phyloP scores from a whole-genome alignment of 1,140 invertebrate genomes.

The Aleiodes sp. region DNA sequence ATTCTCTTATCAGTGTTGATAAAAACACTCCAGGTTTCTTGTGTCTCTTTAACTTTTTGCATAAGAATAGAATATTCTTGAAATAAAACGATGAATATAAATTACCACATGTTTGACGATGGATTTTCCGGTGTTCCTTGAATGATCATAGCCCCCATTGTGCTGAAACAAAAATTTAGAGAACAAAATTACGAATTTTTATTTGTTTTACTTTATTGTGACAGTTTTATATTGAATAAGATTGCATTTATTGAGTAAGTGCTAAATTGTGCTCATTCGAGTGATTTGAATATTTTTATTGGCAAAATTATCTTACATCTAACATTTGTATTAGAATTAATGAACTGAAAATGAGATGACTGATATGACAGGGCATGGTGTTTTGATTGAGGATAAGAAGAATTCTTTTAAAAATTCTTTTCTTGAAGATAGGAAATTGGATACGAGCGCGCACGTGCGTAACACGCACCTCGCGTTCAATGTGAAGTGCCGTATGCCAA shows the following conservation, averaged over 20 bases:
- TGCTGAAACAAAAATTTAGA: slow-evolving; percentile 56
- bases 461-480: slow-evolving; percentile 64
- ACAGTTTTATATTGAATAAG: too few relatives aligned
- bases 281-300: neutral
- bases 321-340: too few relatives aligned
- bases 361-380: neutral
- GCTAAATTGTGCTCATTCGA: neutral
- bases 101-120: slow-evolving; percentile 52
- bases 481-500: slow-evolving; percentile 71
- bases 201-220: too few relatives aligned
- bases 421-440: neutral
- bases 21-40: neutral
- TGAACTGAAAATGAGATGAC: slow-evolving; percentile 7
- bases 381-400: neutral
- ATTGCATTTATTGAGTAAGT: too few relatives aligned
- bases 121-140: slow-evolving; percentile 51
- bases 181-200: neutral
- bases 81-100: neutral
- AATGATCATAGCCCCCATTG: slow-evolving; percentile 60
- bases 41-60: neutral
- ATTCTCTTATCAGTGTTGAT: slow-evolving; percentile 26
- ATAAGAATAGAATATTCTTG: neutral
- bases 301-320: neutral
- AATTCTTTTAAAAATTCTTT: neutral
- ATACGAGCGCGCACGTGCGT: slow-evolving; percentile 37